Percentiles rank a stretch among this genome's conserved stretches.
Conservation (phyloP, 2,888 invertebrate genomes). For the Acronicta alni region DNA sequence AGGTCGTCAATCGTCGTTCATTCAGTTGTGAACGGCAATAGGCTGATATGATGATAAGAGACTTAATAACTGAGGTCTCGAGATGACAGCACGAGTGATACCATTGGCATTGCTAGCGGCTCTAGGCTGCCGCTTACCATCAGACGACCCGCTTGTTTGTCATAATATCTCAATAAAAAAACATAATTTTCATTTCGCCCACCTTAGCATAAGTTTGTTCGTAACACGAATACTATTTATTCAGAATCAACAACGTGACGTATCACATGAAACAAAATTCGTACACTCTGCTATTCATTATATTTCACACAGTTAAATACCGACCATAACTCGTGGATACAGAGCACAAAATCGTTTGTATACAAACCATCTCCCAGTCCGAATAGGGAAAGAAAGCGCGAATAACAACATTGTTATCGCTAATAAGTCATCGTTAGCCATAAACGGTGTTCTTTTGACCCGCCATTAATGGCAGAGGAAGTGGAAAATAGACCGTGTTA, state of each 20-base stretch:
- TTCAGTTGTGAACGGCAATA: no score
- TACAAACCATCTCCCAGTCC: slow-evolving; percentile 21
- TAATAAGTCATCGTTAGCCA: slow-evolving; percentile 80
- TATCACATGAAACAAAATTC: slow-evolving; percentile 51
- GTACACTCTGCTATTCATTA: slow-evolving; percentile 51
- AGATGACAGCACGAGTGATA: no score
- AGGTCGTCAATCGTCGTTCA: no score
- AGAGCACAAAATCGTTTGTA: slow-evolving; percentile 30
- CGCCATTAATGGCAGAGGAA: slow-evolving; percentile 64
- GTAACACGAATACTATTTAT: slow-evolving; percentile 51
- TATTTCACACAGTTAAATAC: slow-evolving; percentile 22
- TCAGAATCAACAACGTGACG: slow-evolving; percentile 49
- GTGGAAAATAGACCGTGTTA: slow-evolving; percentile 67
- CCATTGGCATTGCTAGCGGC: no score
- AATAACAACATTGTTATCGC: slow-evolving; percentile 77
- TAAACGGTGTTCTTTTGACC: slow-evolving; percentile 76
- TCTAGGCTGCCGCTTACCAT: no score
- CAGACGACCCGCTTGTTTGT: no score
- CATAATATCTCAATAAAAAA: no score
- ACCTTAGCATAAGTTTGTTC: slow-evolving; percentile 11
- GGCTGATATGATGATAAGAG: no score
- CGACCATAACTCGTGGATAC: slow-evolving; percentile 1
- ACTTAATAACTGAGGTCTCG: no score
- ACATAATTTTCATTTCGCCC: slow-evolving; percentile 1
- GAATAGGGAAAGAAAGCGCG: slow-evolving; percentile 67